Base-by-base conservation (phyloP, 2,113 vertebrate species). In the Tympanuchus pallidicinctus region DNA sequence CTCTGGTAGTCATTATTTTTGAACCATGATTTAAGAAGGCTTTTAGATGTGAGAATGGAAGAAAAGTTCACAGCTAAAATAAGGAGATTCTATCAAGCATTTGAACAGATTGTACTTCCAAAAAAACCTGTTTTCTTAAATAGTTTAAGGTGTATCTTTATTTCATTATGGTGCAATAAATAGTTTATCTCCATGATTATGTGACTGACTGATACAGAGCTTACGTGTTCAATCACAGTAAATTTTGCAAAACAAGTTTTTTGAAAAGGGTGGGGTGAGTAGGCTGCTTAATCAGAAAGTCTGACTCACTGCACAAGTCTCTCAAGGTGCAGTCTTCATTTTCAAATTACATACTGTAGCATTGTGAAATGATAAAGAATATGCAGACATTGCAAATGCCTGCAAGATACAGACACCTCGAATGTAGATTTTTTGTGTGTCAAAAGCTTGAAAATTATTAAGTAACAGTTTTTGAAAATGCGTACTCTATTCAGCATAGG, bases 221-320 rank as follows among this genome's bases (percentile, higher is more conserved):
- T 92, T 64, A 38, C 82, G 28, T 82, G 64, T 70, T 95, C 64
- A 63, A 40, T 79, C 10, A 1, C 82, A n/a, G 67, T 54, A 80
- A 71, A 61, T 90, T 89, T 69, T 73, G n/a, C 83, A 54, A 86
- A 92, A 61, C 13, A 10, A 40, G 75, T 86, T 40, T 90, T 90
- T 80, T 19, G 10, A 56, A 88, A 72, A 75, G 81, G 52, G 28
- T 13, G 8, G 81, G 20, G 14, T 69, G 84, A 90, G 74, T 94
- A 91, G 57, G 57, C 81, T 94, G 92, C 82, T 70, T 85, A 80
- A 89, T 94, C 64, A 92, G 85, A 79, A 92, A 40, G 22, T 94
- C 72, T 92, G 82, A 92, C 47, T 87, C 78, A 93, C 4, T 89
- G 38, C 64, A 57, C 27, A 52, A 22, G 60, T 54, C 40, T 94